Evolutionary conservation across 1,140 invertebrate species (phyloP), one percentile per base, ranked within the genome.

Genomic region (Maniola jurtina): DNA sequence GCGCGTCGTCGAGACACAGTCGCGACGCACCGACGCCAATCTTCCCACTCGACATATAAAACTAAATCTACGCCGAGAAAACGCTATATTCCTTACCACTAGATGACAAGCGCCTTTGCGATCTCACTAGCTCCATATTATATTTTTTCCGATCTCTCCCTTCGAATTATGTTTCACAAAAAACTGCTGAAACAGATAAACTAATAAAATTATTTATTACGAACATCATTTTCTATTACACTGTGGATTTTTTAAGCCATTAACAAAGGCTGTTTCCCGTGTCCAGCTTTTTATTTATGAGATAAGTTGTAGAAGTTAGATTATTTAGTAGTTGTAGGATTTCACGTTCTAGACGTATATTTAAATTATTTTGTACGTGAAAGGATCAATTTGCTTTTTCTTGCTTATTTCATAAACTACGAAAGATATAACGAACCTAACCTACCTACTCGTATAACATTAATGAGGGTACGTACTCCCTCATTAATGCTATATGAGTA

Each of bases 11-110:
- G 79, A 75, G 79, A 78, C 79, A 72, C 70, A 67, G 80, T 76
- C 83, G 83, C 83, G 84, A 73, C 85, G 63, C 67, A 68, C 62
- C 74, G 84, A 77, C 84, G 84, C 82, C 84, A 72, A 57, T 66
- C 64, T 80, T 71, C 77, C 75, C 79, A 80, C 78, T 77, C 80
- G 67, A 81, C 77, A 77, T 81, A 81, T 81, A 81, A 82, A 79
- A 81, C 79, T 81, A 80, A 79, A 80, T 80, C 73, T 74, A 60
- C 71, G 66, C 70, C 71, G 64, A 77, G 64, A 68, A 64, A 61
- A 66, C 61, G 14, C 42, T 68, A 64, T 54, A 68, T 68, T 60
- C 57, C 61, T 63, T 68, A 68, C 66, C 61, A 67, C 59, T 67
- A 67, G 59, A 62, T 67, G 65, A 67, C 59, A 61, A 68, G 61